phyloP scores from a whole-genome alignment of 2,797 vertebrate genomes.

The Lates japonicus region DNA sequence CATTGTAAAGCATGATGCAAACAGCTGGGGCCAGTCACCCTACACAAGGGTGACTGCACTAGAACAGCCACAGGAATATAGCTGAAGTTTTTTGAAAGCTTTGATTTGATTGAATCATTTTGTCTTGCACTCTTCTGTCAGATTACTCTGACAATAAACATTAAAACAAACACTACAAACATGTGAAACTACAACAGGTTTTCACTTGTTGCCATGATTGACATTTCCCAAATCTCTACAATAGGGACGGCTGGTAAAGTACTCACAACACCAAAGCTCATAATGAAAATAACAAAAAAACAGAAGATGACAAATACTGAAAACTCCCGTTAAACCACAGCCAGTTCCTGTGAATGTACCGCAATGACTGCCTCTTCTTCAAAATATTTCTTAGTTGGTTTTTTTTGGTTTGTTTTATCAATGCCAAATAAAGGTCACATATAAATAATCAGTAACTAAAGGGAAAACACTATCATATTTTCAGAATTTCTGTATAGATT shows the following conservation, averaged over 20 bases:
- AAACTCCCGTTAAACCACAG: constrained; percentile 11
- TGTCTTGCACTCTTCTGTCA: too few relatives aligned
- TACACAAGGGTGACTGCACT: background rate
- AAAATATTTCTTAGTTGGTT: background rate
- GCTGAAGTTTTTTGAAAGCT: too few relatives aligned
- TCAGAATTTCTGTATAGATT: background rate
- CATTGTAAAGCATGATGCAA: background rate
- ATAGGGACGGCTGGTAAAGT: background rate
- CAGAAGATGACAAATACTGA: background rate
- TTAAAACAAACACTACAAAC: background rate
- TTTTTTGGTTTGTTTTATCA: background rate
- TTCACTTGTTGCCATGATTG: background rate
- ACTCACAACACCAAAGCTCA: background rate
- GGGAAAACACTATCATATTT: background rate
- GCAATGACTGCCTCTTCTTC: background rate
- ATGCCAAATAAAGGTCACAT: background rate
- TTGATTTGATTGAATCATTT: too few relatives aligned
- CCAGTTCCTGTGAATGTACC: constrained; percentile 15
- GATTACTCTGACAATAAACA: too few relatives aligned
- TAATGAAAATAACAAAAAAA: background rate
- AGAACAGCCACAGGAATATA: too few relatives aligned
- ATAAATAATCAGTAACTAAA: background rate
- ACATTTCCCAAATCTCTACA: background rate
- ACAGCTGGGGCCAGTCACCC: background rate
- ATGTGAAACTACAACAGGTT: background rate